Base-by-base conservation (phyloP, 2,113 vertebrate genomes). In the Brachyhypopomus occidentalis region DNA sequence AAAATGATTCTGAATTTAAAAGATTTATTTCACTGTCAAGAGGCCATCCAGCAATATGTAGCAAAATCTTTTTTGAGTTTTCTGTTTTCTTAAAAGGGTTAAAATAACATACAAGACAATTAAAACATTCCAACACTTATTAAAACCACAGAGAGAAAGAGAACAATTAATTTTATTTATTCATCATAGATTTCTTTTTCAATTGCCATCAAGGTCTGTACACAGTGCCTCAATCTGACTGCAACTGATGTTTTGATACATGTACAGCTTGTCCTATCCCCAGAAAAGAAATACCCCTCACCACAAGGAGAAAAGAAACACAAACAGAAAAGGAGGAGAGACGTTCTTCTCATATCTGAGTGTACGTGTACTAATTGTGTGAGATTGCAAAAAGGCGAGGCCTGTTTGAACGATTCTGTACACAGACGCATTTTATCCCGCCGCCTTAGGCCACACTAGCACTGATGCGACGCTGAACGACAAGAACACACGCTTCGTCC, bases 81-180 rank as follows among this genome's bases (percentile, higher is more conserved):
- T 91, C 73, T 38, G 79, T 83, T 78, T 77, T 85, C 81, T 95
- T 95, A 92, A 94, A 94, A 94, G 92, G 92, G 95, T 95, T 95
- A 96, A 95, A 96, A 95, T 93, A 95, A 96, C 95, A 96, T 96
- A 96, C 94, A 95, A 94, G 94, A 96, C 94, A 94, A 90, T 94
- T 92, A 95, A 84, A 84, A 95, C 94, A 94, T 94, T 94, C 93
- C 89, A 95, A 95, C 93, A 95, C 94, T 94, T 95, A 95, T 94
- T 96, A 95, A 96, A 96, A 95, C 91, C 94, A 95, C 94, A 94
- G 90, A 94, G 93, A 94, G 91, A 93, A 92, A 86, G 74, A 94
- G 91, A 94, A 94, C 92, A 92, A 93, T 90, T 94, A 86, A 93
- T 93, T 93, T 82, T 83, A 84, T 83, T 88, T 79, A 85, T 81